These are phyloP conservation scores for Platycnemis pennipes DNA, from an alignment of 2,888 invertebrate species.

Conservation along the genomic window DNA sequence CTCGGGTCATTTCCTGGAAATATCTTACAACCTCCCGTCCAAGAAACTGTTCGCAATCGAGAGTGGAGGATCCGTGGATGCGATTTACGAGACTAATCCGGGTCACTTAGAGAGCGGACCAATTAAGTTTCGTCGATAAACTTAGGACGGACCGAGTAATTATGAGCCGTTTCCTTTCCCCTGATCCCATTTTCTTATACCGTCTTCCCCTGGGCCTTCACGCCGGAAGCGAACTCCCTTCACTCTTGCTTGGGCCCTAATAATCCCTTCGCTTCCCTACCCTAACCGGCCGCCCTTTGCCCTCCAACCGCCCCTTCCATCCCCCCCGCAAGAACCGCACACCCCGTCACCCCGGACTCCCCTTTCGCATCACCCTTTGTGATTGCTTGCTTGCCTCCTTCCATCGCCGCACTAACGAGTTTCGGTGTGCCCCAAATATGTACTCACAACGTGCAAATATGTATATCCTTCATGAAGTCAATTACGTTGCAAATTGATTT, in stretches of 20 bases:
- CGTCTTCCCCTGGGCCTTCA: neutral
- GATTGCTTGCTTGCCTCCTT: neutral
- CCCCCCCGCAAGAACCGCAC: too few species aligned
- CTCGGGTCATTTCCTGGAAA: too few species aligned
- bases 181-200: neutral
- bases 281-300: neutral
- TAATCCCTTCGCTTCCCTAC: neutral
- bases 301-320: slow-evolving; percentile 5
- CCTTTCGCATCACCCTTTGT: neutral
- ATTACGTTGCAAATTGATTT: neutral
- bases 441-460: neutral
- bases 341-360: neutral
- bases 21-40: too few species aligned
- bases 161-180: neutral
- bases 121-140: neutral
- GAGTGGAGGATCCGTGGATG: too few species aligned
- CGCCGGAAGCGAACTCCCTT: neutral
- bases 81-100: neutral
- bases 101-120: neutral
- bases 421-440: neutral
- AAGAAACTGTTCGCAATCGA: too few species aligned
- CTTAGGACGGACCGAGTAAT: neutral
- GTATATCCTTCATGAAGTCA: neutral
- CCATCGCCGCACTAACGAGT: neutral
- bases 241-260: neutral